Conservation (phyloP, 1,140 invertebrate species). For the Cryptotermes secundus region DNA sequence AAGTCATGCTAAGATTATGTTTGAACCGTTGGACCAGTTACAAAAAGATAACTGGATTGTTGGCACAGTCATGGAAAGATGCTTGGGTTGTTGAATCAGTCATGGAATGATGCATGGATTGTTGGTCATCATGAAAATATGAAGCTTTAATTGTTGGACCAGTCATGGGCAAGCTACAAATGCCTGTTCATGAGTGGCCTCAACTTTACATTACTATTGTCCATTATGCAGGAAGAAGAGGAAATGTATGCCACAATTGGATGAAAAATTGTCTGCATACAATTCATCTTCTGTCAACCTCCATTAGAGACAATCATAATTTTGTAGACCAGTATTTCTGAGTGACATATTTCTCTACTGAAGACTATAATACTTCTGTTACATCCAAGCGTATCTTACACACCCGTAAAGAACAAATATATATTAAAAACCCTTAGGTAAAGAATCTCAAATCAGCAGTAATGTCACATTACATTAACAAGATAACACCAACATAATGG, state of each 20-base stretch:
- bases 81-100: no score
- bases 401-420: conserved; percentile 3
- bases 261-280: no score
- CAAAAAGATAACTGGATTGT: no score
- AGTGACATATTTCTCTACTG: background rate
- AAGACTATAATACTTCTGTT: background rate
- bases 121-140: no score
- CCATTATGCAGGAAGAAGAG: background rate
- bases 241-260: background rate
- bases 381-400: conserved; percentile 2
- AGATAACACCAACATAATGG: conserved; percentile 1
- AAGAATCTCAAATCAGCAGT: background rate
- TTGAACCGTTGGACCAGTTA: no score
- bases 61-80: no score
- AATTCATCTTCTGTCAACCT: background rate
- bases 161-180: background rate
- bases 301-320: background rate
- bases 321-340: background rate
- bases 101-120: no score
- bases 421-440: background rate
- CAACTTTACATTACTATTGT: background rate
- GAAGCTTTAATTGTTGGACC: no score
- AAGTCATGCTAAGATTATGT: no score
- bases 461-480: background rate
- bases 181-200: background rate